A percentile compares a stretch with the other conserved stretches of the same genome.
Conservation (phyloP, 2,888 invertebrate species). For the Acanthacorydalis orientalis region DNA sequence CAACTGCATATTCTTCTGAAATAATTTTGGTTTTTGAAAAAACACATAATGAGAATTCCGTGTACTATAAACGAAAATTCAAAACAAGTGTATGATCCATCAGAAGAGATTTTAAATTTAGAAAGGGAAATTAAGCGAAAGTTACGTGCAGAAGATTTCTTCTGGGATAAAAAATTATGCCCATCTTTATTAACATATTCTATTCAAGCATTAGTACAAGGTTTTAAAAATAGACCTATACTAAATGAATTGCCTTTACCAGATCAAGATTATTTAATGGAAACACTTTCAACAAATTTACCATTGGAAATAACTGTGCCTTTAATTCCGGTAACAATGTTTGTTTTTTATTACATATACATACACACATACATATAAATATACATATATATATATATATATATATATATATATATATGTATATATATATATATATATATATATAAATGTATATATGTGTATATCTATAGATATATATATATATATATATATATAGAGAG, state of each 20-base stretch:
- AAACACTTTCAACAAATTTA: slow-evolving; percentile 39
- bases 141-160: slow-evolving; percentile 32
- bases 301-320: slow-evolving; percentile 37
- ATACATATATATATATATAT: no score
- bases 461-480: no score
- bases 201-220: slow-evolving; percentile 29
- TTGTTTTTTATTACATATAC: not conserved
- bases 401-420: no score
- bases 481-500: no score
- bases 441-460: no score
- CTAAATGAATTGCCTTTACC: slow-evolving; percentile 34
- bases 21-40: no score
- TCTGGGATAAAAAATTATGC: slow-evolving; percentile 32
- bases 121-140: slow-evolving; percentile 25
- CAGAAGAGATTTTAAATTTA: slow-evolving; percentile 17
- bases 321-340: slow-evolving; percentile 26
- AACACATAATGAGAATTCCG: slow-evolving; percentile 17
- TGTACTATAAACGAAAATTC: slow-evolving; percentile 27
- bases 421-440: no score
- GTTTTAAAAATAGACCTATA: slow-evolving; percentile 34
- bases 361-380: no score
- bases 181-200: slow-evolving; percentile 30
- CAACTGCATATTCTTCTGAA: no score
- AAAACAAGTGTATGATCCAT: slow-evolving; percentile 27
- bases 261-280: slow-evolving; percentile 40